Evolutionary conservation across 2,113 vertebrate species (phyloP).

Genomic region (Illadopsis cleaveri): DNA sequence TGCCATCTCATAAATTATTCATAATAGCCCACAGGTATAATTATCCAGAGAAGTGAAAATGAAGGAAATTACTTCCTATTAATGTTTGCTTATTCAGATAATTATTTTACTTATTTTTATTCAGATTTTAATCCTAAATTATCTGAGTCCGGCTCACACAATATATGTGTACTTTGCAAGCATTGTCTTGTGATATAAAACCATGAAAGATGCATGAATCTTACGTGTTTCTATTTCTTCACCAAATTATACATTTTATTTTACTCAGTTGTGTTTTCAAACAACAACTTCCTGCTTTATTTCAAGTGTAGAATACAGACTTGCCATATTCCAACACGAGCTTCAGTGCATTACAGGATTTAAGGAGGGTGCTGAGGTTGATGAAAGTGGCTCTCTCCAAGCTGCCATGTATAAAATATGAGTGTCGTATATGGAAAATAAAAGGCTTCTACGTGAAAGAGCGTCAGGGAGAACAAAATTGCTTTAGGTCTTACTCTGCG

Average conservation of each 20-base stretch:
- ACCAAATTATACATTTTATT: background rate
- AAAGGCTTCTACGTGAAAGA: background rate
- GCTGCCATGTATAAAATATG: conserved; percentile 11
- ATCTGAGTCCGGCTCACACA: background rate
- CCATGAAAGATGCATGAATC: background rate
- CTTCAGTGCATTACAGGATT: background rate
- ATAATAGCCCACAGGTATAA: conserved; percentile 87
- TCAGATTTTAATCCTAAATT: conserved; percentile 17
- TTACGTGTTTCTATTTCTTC: background rate
- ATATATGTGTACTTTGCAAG: background rate
- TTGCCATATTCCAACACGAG: accelerated
- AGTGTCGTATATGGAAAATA: background rate
- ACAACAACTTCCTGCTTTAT: background rate
- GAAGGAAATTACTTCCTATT: conserved; percentile 93
- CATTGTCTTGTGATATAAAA: background rate
- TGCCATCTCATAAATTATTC: conserved; percentile 91
- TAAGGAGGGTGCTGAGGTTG: background rate
- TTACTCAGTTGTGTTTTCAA: background rate
- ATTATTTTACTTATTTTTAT: conserved; percentile 39
- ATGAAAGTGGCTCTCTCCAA: background rate
- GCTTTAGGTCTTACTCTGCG: background rate
- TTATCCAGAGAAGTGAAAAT: conserved; percentile 91
- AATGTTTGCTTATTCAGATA: conserved; percentile 89
- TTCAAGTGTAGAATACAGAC: background rate
- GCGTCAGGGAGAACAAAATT: background rate